Conservation (phyloP, 2,797 vertebrate species). For the Tachyglossus aculeatus region DNA sequence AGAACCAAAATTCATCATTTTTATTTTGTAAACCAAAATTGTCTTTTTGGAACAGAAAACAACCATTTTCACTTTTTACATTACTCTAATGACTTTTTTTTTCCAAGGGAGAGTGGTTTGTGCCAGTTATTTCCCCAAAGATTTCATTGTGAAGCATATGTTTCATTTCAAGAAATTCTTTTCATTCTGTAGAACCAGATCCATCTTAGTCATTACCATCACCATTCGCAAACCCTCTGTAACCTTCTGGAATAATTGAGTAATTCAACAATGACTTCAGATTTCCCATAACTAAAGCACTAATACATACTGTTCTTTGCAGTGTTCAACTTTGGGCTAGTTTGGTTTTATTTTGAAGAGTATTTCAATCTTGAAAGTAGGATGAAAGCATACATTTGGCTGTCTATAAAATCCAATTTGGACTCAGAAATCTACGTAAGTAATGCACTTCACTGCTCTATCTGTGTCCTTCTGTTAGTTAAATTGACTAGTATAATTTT, state of each 20-base stretch:
- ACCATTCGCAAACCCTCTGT: slow-evolving; percentile 28
- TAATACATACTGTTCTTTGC: slow-evolving; percentile 20
- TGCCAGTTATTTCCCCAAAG: slow-evolving; percentile 56
- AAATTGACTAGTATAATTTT: neutral
- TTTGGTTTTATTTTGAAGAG: slow-evolving; percentile 22
- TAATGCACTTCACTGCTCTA: neutral
- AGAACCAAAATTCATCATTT: no score
- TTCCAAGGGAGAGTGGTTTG: slow-evolving; percentile 25
- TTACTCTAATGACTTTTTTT: slow-evolving; percentile 53
- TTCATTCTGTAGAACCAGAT: slow-evolving; percentile 49
- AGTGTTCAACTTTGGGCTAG: slow-evolving; percentile 28
- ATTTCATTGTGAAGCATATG: slow-evolving; percentile 45
- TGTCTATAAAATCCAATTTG: slow-evolving; percentile 31
- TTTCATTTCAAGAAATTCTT: slow-evolving; percentile 46
- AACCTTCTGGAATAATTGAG: slow-evolving; percentile 39
- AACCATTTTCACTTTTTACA: slow-evolving; percentile 7
- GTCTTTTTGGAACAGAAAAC: slow-evolving; percentile 40
- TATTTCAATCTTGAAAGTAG: slow-evolving; percentile 27
- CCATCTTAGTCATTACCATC: slow-evolving; percentile 53
- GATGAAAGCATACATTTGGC: slow-evolving; percentile 13
- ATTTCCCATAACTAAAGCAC: slow-evolving; percentile 40
- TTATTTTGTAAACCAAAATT: slow-evolving; percentile 32
- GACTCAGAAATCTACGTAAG: slow-evolving; percentile 20
- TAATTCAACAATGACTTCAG: slow-evolving; percentile 53
- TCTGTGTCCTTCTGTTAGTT: neutral